phyloP scores from a whole-genome alignment of 2,797 vertebrate species.

The Loris lydekkerianus region DNA sequence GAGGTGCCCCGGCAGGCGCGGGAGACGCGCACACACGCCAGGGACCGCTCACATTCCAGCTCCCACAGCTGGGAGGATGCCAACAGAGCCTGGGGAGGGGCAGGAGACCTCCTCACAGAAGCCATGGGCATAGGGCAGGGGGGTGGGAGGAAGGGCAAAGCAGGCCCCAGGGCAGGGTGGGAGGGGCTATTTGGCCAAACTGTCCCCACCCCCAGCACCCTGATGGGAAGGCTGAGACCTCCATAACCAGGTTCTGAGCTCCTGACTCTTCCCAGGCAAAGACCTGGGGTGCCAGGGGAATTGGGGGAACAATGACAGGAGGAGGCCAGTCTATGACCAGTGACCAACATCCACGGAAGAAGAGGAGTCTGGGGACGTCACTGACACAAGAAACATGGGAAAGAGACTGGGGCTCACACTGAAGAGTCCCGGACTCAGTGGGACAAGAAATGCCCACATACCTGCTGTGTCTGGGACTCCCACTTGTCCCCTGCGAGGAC shows the following conservation, averaged over 20 bases:
- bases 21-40: conserved; percentile 59
- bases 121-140: not conserved
- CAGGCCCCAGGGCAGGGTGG: not conserved
- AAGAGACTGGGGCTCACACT: not conserved
- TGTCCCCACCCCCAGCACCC: not conserved
- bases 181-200: not conserved
- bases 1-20: conserved; percentile 84
- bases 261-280: not conserved
- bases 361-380: not conserved
- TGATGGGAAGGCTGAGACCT: not conserved
- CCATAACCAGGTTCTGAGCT: not conserved
- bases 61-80: conserved; percentile 74
- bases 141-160: not conserved
- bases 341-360: not conserved
- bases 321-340: not conserved
- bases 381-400: not conserved
- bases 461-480: not conserved
- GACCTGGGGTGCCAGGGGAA: not conserved
- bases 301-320: fast-evolving
- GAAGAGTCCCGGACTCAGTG: not conserved
- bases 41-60: conserved; percentile 84
- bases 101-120: not conserved
- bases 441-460: not conserved
- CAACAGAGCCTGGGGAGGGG: conserved; percentile 33
- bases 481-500: not conserved